These are phyloP conservation scores for Drosophila busckii DNA, from an alignment of 1,140 invertebrate genomes.

Conservation along the genomic window DNA sequence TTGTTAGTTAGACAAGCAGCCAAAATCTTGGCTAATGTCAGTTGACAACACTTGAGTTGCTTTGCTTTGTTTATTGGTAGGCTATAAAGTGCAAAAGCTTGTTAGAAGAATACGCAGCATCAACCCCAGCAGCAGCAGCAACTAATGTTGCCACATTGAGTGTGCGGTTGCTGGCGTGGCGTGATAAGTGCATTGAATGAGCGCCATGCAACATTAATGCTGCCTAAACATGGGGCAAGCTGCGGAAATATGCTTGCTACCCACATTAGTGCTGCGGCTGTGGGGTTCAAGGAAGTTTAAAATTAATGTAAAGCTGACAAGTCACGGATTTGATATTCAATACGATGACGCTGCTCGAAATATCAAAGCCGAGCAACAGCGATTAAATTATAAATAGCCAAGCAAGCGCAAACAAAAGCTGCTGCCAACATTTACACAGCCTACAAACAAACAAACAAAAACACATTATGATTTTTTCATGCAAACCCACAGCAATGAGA, in stretches of 20 bases:
- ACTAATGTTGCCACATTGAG: conserved; percentile 35
- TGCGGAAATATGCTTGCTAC: too few relatives aligned
- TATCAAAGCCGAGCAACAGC: conserved; percentile 7
- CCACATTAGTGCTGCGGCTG: background rate
- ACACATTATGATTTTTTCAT: too few relatives aligned
- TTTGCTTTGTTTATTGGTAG: too few relatives aligned
- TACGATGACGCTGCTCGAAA: conserved; percentile 8
- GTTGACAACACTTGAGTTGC: conserved; percentile 54
- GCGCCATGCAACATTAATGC: conserved; percentile 52
- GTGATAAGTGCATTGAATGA: conserved; percentile 61
- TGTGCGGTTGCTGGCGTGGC: too few relatives aligned
- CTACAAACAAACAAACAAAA: too few relatives aligned
- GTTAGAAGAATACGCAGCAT: too few relatives aligned
- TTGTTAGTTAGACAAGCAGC: too few relatives aligned
- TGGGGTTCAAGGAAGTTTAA: conserved; percentile 1
- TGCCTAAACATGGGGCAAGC: too few relatives aligned
- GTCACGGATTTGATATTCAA: conserved; percentile 11
- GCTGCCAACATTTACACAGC: too few relatives aligned
- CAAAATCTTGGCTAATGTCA: conserved; percentile 73
- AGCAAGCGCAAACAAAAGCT: too few relatives aligned
- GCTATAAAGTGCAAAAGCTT: conserved; percentile 76
- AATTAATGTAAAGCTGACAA: conserved; percentile 32
- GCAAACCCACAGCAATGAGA: too few relatives aligned
- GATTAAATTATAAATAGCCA: conserved; percentile 17
- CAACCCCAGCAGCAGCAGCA: background rate